Base-by-base conservation (phyloP, 2,888 invertebrate genomes). In the Stenurella melanura region DNA sequence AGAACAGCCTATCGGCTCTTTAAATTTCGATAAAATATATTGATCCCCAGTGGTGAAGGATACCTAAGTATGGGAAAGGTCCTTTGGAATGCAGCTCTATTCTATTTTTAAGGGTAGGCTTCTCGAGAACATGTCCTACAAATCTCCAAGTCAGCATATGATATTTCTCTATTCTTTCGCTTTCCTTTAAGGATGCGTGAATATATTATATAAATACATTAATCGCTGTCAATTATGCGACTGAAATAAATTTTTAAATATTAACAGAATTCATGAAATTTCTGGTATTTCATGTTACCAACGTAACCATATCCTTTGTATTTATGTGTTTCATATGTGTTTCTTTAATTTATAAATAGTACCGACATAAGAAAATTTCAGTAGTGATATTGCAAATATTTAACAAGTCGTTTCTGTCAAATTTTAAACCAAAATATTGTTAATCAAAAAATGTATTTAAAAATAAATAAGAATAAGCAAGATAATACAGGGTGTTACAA, bases 51-150 rank as follows among this genome's bases (percentile, higher is more conserved):
- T 77, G 78, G 79, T 74, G 77, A 78, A 79, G 78, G 79, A 82
- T 77, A 61, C 73, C 76, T 76, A 80, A 81, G 82, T 81, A 82
- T 83, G 82, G 82, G 82, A 83, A 83, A 79, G 80, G 80, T 82
- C 82, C 80, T 80, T 73, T 75, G 82, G 82, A 81, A 81, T 81
- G 81, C 78, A 76, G 81, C 77, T 77, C 78, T 73, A 72, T 78
- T 81, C 77, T 78, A 67, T 74, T 78, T 78, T 81, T 75, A 73
- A 66, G 78, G 79, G 79, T 75, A 73, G 79, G 76, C 58, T 42
- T 42, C n/a, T 11, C 42, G 30, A 58, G 60, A 60, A 60, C 60
- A 38, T 42, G 63, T 58, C 56, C 0, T 56, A 38, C 34, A 69
- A 69, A 69, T 58, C 26, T 34, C 69, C 19, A n/a, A 69, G 58